These are phyloP conservation scores for Smutsia gigantea DNA, from an alignment of 2,797 vertebrate genomes.

Conservation along the genomic window DNA sequence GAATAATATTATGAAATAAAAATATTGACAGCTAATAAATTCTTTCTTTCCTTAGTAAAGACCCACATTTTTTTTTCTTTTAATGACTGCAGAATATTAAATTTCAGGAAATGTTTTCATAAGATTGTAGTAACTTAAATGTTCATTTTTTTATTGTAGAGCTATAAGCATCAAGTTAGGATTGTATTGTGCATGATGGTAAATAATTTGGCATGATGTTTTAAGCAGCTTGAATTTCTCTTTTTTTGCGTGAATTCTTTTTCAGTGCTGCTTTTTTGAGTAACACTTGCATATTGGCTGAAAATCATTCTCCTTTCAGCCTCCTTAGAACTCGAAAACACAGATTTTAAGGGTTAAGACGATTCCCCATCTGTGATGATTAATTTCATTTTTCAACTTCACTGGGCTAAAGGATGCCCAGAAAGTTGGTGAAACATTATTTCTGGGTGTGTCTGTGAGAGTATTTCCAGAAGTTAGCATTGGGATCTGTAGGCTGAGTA, in stretches of 20 bases:
- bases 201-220: neutral
- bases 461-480: neutral
- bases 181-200: neutral
- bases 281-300: neutral
- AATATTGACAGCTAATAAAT: neutral
- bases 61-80: neutral
- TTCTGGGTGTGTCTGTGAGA: neutral
- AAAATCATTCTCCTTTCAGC: neutral
- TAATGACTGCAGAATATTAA: neutral
- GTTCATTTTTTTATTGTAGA: neutral
- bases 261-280: neutral
- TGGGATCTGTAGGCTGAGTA: neutral
- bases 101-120: neutral
- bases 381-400: neutral
- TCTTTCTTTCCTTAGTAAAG: neutral
- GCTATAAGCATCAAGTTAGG: neutral
- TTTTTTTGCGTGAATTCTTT: neutral
- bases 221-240: neutral
- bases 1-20: conserved; percentile 12
- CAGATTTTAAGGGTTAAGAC: neutral
- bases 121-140: neutral
- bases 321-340: neutral
- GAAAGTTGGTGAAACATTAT: neutral
- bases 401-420: neutral
- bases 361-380: neutral